A percentile compares a stretch with the other conserved stretches of the same genome.
phyloP scores from a whole-genome alignment of 2,888 invertebrate species.

The Drosophila borealis region DNA sequence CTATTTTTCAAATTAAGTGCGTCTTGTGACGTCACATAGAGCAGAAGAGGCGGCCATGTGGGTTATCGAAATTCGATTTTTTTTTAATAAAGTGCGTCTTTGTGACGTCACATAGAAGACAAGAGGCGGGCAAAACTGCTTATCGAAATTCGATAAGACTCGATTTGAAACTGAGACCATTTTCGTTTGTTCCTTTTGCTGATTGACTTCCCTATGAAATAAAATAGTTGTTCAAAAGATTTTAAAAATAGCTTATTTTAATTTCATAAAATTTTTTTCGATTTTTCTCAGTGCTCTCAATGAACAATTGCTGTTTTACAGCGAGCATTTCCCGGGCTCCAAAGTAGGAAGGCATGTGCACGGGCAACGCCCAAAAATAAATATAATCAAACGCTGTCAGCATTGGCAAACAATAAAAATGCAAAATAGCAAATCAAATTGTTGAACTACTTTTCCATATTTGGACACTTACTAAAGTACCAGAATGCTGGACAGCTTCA shows the following conservation, averaged over 20 bases:
- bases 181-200: not conserved
- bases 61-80: not conserved
- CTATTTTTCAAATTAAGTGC: not conserved
- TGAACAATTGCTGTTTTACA: conserved; percentile 61
- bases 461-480: conserved; percentile 47
- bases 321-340: conserved; percentile 40
- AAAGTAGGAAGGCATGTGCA: conserved; percentile 67
- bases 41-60: not conserved
- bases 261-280: not conserved
- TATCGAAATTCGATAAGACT: not conserved
- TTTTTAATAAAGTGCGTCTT: not conserved
- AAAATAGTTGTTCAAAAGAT: no score
- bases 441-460: conserved; percentile 72
- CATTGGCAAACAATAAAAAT: conserved; percentile 77
- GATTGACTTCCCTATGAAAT: no score
- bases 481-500: conserved; percentile 24
- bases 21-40: conserved; percentile 3
- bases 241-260: not conserved
- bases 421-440: conserved; percentile 73
- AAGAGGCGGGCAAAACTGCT: not conserved
- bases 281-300: conserved; percentile 60
- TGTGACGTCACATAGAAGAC: not conserved
- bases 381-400: conserved; percentile 78
- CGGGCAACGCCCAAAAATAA: conserved; percentile 75
- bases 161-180: not conserved